phyloP scores from a whole-genome alignment of 1,140 invertebrate species.

The Eupristina koningsbergeri region DNA sequence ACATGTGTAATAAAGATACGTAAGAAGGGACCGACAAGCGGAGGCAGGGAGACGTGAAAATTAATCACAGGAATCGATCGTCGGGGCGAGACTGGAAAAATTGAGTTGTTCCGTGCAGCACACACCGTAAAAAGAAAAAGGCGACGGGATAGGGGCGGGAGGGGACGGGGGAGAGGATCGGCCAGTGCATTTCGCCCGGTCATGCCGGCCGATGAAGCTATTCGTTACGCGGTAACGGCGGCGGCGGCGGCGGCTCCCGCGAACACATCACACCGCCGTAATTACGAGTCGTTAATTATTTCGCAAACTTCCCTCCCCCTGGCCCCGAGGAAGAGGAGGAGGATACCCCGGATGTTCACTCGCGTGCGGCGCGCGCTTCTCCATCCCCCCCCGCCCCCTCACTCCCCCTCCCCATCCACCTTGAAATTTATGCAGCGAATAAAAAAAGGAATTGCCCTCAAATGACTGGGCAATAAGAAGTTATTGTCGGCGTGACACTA shows the following conservation, averaged over 20 bases:
- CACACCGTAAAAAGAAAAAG: slow-evolving; percentile 3
- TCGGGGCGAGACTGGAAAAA: slow-evolving; percentile 26
- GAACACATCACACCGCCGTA: not conserved
- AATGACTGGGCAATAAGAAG: slow-evolving; percentile 48
- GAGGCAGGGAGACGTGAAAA: not conserved
- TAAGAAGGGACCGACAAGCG: not conserved
- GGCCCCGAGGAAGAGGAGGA: not conserved
- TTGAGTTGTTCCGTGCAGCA: slow-evolving; percentile 38
- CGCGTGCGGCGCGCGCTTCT: not conserved
- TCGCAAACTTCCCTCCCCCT: not conserved
- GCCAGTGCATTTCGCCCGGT: slow-evolving; percentile 30
- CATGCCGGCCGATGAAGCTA: slow-evolving; percentile 50
- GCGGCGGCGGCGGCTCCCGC: not conserved
- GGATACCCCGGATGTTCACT: not conserved
- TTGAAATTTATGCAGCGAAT: slow-evolving; percentile 35
- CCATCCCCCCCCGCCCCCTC: not conserved
- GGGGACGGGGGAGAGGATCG: not conserved
- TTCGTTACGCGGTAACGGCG: slow-evolving; percentile 47
- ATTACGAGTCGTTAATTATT: slow-evolving; percentile 51
- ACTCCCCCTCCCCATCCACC: not conserved
- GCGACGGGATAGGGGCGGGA: not conserved
- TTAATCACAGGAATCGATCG: slow-evolving; percentile 43
- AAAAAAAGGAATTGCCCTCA: slow-evolving; percentile 33
- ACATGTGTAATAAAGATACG: slow-evolving; percentile 20
- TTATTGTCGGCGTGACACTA: slow-evolving; percentile 39